These are phyloP conservation scores for Oreonectes daqikongensis DNA, from an alignment of 2,797 vertebrate genomes.

Conservation along the genomic window DNA sequence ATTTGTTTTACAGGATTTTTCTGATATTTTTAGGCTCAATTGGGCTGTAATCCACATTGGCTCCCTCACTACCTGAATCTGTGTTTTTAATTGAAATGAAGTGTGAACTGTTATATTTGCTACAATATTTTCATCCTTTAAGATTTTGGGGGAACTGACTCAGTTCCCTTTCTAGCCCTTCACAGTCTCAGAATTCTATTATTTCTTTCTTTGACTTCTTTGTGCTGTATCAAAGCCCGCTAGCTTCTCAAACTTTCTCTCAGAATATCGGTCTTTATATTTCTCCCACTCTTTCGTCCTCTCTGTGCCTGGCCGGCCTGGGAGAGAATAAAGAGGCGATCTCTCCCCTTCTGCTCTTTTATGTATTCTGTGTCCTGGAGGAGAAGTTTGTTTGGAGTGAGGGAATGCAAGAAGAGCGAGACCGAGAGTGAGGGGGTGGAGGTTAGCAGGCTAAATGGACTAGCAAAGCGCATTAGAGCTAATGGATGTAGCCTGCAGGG, in stretches of 20 bases:
- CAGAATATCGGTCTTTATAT: conserved; percentile 3
- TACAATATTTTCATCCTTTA: too few relatives aligned
- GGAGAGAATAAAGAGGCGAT: not conserved
- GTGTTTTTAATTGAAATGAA: too few relatives aligned
- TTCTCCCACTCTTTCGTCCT: conserved; percentile 25
- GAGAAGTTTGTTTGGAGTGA: conserved; percentile 22
- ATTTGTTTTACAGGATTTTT: too few relatives aligned
- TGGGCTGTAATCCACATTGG: too few relatives aligned
- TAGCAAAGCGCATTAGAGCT: conserved; percentile 47
- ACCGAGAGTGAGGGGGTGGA: conserved; percentile 11
- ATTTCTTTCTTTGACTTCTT: too few relatives aligned
- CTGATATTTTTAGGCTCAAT: too few relatives aligned
- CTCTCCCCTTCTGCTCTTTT: conserved; percentile 11
- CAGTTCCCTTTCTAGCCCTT: too few relatives aligned
- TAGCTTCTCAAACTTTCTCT: conserved; percentile 6
- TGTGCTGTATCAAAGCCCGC: not conserved
- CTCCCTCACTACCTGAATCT: too few relatives aligned
- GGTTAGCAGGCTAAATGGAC: conserved; percentile 41
- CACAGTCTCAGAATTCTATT: too few relatives aligned
- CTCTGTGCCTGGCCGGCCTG: not conserved
- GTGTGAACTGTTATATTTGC: too few relatives aligned
- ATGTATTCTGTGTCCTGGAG: conserved; percentile 29
- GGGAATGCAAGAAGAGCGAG: not conserved
- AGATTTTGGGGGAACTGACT: too few relatives aligned
- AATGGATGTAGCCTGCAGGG: conserved; percentile 51